Evolutionary conservation across 2,113 vertebrate species (phyloP), one percentile per base, ranked within the genome.

Genomic region (Chaetorhynchus papuensis): DNA sequence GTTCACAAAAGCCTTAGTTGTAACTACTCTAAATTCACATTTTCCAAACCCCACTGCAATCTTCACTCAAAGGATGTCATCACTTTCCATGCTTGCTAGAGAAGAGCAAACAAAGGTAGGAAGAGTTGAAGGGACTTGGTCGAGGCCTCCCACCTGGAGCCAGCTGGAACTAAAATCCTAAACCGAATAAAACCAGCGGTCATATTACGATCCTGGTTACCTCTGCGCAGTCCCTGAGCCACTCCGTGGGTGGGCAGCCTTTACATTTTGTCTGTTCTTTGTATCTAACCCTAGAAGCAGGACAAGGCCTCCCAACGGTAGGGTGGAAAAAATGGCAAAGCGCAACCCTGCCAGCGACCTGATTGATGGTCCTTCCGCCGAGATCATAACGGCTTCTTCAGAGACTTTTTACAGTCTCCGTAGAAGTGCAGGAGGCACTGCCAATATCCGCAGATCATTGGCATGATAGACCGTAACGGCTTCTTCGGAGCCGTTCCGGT

Each of bases 381-480:
- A 78, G 57, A 97, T 95, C 95, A 91, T 85, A 88, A 85, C 53
- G 64, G 89, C 82, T 97, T 87, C 97, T 98, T 97, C 95, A 70
- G 98, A 98, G 97, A 97, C 94, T 93, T 96, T 96, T 93, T 80
- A 50, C 94, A 94, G 93, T 95, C 97, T 97, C 95, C 93, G 60
- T 21, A 93, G 96, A 97, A 96, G 97, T 96, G 97, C 96, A 76
- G 97, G 97, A 98, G 97, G 96, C 96, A 91, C 92, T 98, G 98
- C 98, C 98, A 98, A 98, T 97, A 98, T 98, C 98, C n/a, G 96
- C 98, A 98, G 98, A 98, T 98, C 98, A 97, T 97, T 97, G 98
- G 97, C 97, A 97, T 98, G 98, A 98, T 97, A 97, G 98, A 97
- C 97, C 98, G 92, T 98, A 97, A 98, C 97, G 85, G 97, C 98